Base-by-base conservation (phyloP, 2,888 invertebrate species). In the Hirtodrosophila histrioides region DNA sequence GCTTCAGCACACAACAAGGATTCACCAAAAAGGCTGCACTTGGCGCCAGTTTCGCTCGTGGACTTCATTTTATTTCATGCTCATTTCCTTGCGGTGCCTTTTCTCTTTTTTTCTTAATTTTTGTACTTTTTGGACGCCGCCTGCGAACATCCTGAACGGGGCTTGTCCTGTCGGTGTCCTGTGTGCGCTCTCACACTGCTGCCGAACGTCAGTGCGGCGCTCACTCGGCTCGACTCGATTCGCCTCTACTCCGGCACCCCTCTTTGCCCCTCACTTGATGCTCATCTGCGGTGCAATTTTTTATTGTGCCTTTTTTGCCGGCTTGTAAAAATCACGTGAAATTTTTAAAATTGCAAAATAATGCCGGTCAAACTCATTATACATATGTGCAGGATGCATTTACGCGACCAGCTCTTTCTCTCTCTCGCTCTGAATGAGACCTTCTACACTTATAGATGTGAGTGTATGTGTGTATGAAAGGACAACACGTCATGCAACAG, bases 301-400 rank as follows among this genome's bases (percentile, higher is more conserved):
- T 48, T 66, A 27, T 56, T 71, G 68, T 41, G 12, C 39, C 37
- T 63, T 68, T 85, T 83, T 66, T 69, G 57, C 67, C 69, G 84
- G 76, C 80, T 53, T 64, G 80, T 69, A 73, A 75, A 80, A 80
- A 79, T 72, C 80, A 79, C 80, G 80, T 70, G 76, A 53, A 69
- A 83, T 83, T 81, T 69, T 86, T 69, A 58, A 86, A 86, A 86
- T 81, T 69, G 80, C 84, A 69, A 72, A 83, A 81, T 81, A 79
- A 81, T 86, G 84, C 86, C 86, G 80, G 84, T 83, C 86, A 80
- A 83, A 83, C 84, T 86, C 84, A 80, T 83, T 86, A 82, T 78
- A 71, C 57, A 60, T 58, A 69, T 43, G 49, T 51, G n/a, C 41
- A 7, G 39, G n/a, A 49, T 58, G 41, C 40, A 11, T 72, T 50